Base-by-base conservation (phyloP, 1,140 invertebrate genomes). In the Drosophila fuyamai region DNA sequence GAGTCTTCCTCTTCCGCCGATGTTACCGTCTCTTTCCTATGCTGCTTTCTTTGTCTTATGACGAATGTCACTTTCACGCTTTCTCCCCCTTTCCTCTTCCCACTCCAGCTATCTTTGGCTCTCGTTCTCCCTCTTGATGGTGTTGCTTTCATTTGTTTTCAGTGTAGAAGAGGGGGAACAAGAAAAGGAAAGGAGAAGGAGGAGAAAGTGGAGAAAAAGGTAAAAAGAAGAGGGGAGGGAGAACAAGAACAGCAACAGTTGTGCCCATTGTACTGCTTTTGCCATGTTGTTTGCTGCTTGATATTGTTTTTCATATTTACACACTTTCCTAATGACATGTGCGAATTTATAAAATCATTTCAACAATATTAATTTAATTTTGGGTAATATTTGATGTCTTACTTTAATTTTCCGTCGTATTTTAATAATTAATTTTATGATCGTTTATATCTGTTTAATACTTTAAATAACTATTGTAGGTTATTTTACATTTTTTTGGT, bases 31-130 rank as follows among this genome's bases (percentile, higher is more conserved):
- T 71, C 66, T 18, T 41, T 41, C 59, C 32, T 5, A 13, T 23
- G 59, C 35, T 32, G 12, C 50, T 13, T 66, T 80, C 23, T 53
- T 79, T 68, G 59, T 70, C 50, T 65, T 62, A 82, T 82, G 82
- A 86, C 82, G 83, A 86, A 86, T 86, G 82, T 89, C 84, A 83
- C 79, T 83, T 88, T 73, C 83, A 88, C 57, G 66, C 46, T 35
- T 32, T 44, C 18, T 65, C 4, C 54, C 14, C n/a, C 8, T 12
- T 12, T 9, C 41, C 32, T 16, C 46, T n/a, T 46, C 14, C 18
- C 44, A 5, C 57, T 35, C 29, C 23, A 0, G 5, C 47, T 35
- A 38, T 16, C 29, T 23, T 23, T 23, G 23, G 23, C 23, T 4
- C 23, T 29, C 12, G 3, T 50, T 27, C 55, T 38, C 58, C 27